These are phyloP conservation scores for Pongo abelii DNA, from an alignment of 2,113 vertebrate species.

Conservation along the genomic window DNA sequence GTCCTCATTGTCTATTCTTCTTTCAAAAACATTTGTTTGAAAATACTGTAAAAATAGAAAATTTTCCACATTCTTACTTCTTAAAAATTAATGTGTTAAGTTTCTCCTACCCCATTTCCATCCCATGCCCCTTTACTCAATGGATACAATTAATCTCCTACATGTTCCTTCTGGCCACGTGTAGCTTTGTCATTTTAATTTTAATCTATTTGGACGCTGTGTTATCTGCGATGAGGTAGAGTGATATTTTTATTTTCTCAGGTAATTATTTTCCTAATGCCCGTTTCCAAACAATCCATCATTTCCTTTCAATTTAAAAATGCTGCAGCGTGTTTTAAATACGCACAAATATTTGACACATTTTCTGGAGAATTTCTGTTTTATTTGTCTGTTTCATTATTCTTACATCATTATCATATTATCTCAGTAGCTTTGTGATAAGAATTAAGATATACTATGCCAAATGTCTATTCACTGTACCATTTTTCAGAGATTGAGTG, in stretches of 20 bases:
- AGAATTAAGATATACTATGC: background rate
- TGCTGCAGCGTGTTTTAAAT: background rate
- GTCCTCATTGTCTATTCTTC: background rate
- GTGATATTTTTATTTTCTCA: background rate
- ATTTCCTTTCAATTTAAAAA: background rate
- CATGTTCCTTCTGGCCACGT: background rate
- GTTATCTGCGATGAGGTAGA: background rate
- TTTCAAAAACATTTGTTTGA: background rate
- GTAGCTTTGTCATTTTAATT: background rate
- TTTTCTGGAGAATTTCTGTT: background rate
- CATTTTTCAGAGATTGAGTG: background rate
- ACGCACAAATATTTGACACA: background rate
- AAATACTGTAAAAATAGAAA: background rate
- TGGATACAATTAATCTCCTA: background rate
- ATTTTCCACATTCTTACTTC: background rate
- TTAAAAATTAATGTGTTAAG: background rate
- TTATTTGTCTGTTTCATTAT: background rate
- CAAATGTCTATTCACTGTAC: background rate
- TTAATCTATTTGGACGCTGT: background rate
- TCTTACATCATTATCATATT: background rate
- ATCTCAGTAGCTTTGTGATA: background rate
- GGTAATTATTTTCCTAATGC: background rate
- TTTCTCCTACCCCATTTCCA: background rate
- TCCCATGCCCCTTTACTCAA: background rate
- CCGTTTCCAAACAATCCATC: background rate